Conservation (phyloP, 2,888 invertebrate species). For the Pterobdella sp. region DNA sequence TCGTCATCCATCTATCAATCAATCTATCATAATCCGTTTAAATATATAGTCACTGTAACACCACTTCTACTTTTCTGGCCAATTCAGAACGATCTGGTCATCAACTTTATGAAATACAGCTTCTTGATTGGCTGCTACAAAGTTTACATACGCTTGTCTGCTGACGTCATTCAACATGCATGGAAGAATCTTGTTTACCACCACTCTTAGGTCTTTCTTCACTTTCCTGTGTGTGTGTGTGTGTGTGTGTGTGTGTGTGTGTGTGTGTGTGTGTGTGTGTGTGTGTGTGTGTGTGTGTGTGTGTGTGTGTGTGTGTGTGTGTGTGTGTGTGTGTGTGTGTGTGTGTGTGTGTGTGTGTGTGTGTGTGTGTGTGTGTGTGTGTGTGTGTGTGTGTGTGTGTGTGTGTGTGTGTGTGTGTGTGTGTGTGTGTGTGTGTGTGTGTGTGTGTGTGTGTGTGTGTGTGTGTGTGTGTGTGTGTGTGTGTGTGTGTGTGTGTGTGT, state of each 20-base stretch:
- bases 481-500: slow-evolving; percentile 20
- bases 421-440: slow-evolving; percentile 27
- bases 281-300: slow-evolving; percentile 26
- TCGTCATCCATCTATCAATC: too few relatives aligned
- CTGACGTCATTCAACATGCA: slow-evolving; percentile 78
- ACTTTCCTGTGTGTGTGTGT: slow-evolving; percentile 56
- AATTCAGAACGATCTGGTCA: slow-evolving; percentile 23
- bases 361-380: slow-evolving; percentile 26
- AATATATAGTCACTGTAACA: too few relatives aligned
- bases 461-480: slow-evolving; percentile 20
- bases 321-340: slow-evolving; percentile 16
- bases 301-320: slow-evolving; percentile 26
- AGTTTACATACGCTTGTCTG: slow-evolving; percentile 56
- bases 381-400: slow-evolving; percentile 29
- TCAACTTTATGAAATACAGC: slow-evolving; percentile 13
- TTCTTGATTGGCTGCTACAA: slow-evolving; percentile 41
- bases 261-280: slow-evolving; percentile 19
- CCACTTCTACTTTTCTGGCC: slow-evolving; percentile 20
- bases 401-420: slow-evolving; percentile 27
- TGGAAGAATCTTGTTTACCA: slow-evolving; percentile 64
- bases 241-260: slow-evolving; percentile 16
- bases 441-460: slow-evolving; percentile 20
- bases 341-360: slow-evolving; percentile 20
- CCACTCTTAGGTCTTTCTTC: slow-evolving; percentile 65
- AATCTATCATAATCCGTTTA: too few relatives aligned